Evolutionary conservation across 92 coral and sea anemone genomes (phyloP).

Genomic region (Porites divaricata): DNA sequence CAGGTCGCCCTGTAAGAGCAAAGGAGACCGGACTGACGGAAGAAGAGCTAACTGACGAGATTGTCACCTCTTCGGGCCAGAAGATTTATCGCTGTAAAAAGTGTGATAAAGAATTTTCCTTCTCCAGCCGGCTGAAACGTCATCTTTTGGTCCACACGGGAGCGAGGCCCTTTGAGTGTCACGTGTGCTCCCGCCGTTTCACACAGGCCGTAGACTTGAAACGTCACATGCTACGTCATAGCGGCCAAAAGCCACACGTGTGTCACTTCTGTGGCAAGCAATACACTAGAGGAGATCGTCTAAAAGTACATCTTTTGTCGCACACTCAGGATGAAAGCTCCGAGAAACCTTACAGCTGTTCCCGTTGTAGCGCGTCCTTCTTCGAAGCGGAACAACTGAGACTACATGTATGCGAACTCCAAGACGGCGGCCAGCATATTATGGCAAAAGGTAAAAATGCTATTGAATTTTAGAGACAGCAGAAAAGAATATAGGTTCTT

Average conservation of each 20-base stretch:
- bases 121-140: slow-evolving; percentile 95
- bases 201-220: slow-evolving; percentile 98
- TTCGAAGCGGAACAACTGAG: slow-evolving; percentile 93
- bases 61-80: slow-evolving; percentile 87
- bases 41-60: slow-evolving; percentile 90
- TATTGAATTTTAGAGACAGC: neutral
- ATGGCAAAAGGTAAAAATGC: slow-evolving; percentile 29
- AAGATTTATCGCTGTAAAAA: slow-evolving; percentile 95
- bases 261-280: slow-evolving; percentile 98
- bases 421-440: slow-evolving; percentile 25
- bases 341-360: slow-evolving; percentile 87
- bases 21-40: slow-evolving; percentile 92
- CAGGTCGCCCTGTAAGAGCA: slow-evolving; percentile 89
- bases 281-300: slow-evolving; percentile 95
- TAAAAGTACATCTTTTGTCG: slow-evolving; percentile 82
- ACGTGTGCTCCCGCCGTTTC: slow-evolving; percentile 94
- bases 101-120: slow-evolving; percentile 97
- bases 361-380: slow-evolving; percentile 89
- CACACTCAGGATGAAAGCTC: slow-evolving; percentile 73
- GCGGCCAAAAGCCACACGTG: slow-evolving; percentile 93
- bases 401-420: slow-evolving; percentile 86
- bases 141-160: slow-evolving; percentile 99
- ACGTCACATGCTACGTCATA: slow-evolving; percentile 96
- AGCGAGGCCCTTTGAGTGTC: slow-evolving; percentile 98
- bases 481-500: too few relatives aligned